Conservation (phyloP, 1,140 invertebrate species). For the Colletes gigas region DNA sequence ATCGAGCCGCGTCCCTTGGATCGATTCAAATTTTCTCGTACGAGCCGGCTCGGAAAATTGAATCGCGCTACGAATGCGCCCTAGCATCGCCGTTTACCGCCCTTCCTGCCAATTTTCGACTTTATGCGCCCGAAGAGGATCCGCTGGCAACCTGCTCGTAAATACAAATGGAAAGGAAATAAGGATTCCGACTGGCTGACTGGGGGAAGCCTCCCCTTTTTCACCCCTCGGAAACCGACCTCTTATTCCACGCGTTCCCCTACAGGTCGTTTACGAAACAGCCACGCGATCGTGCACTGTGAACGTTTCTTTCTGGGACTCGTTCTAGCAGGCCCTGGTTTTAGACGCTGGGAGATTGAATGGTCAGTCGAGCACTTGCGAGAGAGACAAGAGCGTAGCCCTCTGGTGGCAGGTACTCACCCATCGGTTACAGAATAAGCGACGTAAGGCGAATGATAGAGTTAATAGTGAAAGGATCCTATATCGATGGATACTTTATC, state of each 20-base stretch:
- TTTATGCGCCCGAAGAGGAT: conserved; percentile 27
- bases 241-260: background rate
- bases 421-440: no score
- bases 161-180: conserved; percentile 75
- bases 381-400: no score
- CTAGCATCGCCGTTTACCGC: conserved; percentile 11
- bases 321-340: no score
- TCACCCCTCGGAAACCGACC: background rate
- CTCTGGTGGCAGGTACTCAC: no score
- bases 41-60: conserved; percentile 11
- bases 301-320: no score
- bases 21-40: background rate
- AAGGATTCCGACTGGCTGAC: conserved; percentile 37
- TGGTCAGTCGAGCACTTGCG: no score
- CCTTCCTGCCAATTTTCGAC: conserved; percentile 58
- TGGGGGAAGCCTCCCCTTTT: conserved; percentile 52
- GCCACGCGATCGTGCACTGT: no score
- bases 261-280: background rate
- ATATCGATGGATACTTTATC: no score
- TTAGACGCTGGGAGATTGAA: no score
- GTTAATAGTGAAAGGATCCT: no score
- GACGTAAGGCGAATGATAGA: no score
- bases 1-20: background rate
- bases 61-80: conserved; percentile 1
- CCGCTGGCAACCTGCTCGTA: conserved; percentile 57